Percentiles rank a stretch among this genome's conserved stretches.
phyloP scores from a whole-genome alignment of 2,888 invertebrate genomes.

The Ophion ventricosus region DNA sequence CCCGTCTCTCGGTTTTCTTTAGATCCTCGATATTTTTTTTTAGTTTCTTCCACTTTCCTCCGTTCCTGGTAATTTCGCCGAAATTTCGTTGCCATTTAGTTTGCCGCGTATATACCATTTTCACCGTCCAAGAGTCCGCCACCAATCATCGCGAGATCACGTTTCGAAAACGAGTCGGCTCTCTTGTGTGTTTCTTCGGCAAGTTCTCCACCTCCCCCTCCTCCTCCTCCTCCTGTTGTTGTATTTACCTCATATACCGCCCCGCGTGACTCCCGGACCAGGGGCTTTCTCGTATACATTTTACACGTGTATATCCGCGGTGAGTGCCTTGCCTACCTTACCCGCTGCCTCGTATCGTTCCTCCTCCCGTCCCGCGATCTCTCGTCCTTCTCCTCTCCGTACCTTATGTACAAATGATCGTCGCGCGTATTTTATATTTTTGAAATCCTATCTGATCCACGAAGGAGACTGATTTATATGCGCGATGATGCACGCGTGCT shows the following conservation, averaged over 20 bases:
- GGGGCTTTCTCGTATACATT: conserved; percentile 56
- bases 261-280: conserved; percentile 54
- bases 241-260: conserved; percentile 24
- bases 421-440: conserved; percentile 81
- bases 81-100: conserved; percentile 61
- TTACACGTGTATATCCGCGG: conserved; percentile 59
- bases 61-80: conserved; percentile 51
- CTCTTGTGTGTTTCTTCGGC: conserved; percentile 63
- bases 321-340: conserved; percentile 39
- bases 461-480: conserved; percentile 82
- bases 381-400: conserved; percentile 57
- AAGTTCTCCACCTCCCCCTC: conserved; percentile 19
- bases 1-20: conserved; percentile 34
- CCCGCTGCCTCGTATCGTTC: conserved; percentile 55
- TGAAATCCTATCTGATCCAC: conserved; percentile 82
- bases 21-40: background rate
- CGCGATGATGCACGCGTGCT: conserved; percentile 83
- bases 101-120: conserved; percentile 50
- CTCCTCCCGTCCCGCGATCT: conserved; percentile 40
- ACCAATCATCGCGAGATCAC: conserved; percentile 69
- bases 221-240: conserved; percentile 24
- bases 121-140: conserved; percentile 56
- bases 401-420: conserved; percentile 74
- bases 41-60: background rate
- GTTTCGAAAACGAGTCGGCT: conserved; percentile 67